Percentiles rank a stretch among this genome's conserved stretches.
Conservation (phyloP, 1,140 invertebrate genomes). For the Cyrtorhinus lividipennis region DNA sequence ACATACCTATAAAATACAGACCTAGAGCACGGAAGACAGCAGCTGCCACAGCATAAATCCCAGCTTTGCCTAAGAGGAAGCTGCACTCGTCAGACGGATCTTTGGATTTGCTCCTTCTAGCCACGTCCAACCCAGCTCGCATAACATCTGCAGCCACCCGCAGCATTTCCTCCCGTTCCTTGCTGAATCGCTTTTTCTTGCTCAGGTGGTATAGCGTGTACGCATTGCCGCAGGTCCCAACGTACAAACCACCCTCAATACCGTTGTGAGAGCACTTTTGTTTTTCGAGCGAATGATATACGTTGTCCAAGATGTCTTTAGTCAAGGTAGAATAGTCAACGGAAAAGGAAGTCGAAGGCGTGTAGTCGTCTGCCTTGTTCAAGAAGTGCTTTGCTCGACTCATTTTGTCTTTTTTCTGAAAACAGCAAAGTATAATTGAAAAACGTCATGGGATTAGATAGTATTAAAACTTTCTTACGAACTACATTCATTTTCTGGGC, state of each 20-base stretch:
- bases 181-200: conserved; percentile 32
- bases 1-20: not conserved
- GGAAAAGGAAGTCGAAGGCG: conserved; percentile 20
- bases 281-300: conserved; percentile 4
- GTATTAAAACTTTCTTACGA: too few relatives aligned
- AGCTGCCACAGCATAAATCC: conserved; percentile 19
- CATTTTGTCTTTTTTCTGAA: conserved; percentile 2
- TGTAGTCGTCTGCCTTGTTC: conserved; percentile 31
- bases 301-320: conserved; percentile 7
- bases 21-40: conserved; percentile 5
- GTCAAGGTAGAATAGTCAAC: conserved; percentile 24
- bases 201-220: conserved; percentile 40
- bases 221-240: conserved; percentile 37
- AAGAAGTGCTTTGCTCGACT: conserved; percentile 28
- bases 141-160: conserved; percentile 35
- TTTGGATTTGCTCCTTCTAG: not conserved
- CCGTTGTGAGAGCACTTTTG: conserved; percentile 18
- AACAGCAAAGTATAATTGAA: not conserved
- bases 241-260: conserved; percentile 37
- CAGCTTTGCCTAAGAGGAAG: conserved; percentile 19
- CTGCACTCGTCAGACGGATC: conserved; percentile 9
- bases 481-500: too few relatives aligned
- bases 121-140: conserved; percentile 28
- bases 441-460: too few relatives aligned
- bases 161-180: conserved; percentile 30